A percentile compares a stretch with the other conserved stretches of the same genome.
phyloP scores from a whole-genome alignment of 2,113 vertebrate species.

The Mustela nigripes region DNA sequence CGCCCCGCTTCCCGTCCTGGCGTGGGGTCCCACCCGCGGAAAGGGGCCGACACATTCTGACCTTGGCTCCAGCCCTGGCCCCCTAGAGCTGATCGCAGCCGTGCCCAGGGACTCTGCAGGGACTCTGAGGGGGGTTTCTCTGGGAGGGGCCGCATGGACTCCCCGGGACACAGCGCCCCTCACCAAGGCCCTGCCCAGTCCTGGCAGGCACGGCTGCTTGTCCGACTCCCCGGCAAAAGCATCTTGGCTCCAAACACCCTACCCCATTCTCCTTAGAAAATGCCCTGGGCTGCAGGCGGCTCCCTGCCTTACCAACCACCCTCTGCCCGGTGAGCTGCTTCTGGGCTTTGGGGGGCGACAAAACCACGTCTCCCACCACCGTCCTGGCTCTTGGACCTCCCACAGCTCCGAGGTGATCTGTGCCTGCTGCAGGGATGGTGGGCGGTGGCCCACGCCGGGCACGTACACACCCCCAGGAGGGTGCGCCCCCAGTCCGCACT shows the following conservation, averaged over 20 bases:
- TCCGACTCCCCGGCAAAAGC: no score
- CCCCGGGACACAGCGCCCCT: no score
- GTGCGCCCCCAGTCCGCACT: rapidly evolving
- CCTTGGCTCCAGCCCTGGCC: background rate
- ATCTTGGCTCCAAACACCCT: rapidly evolving
- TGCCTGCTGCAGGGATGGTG: background rate
- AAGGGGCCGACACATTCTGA: rapidly evolving
- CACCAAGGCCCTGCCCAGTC: background rate
- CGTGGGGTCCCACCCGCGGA: background rate
- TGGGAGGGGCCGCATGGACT: rapidly evolving
- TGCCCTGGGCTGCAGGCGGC: rapidly evolving
- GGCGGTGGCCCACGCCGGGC: rapidly evolving
- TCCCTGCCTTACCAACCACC: rapidly evolving
- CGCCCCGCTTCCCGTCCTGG: rapidly evolving
- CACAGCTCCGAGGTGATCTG: rapidly evolving
- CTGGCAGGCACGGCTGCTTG: rapidly evolving
- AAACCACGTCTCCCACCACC: rapidly evolving
- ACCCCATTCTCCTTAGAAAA: background rate
- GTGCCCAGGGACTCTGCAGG: background rate
- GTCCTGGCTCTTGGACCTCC: background rate
- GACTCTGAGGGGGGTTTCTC: rapidly evolving
- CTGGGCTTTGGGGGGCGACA: no score
- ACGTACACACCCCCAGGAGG: rapidly evolving
- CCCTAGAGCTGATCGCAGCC: rapidly evolving
- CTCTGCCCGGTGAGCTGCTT: background rate